Evolutionary conservation across 1,140 invertebrate genomes (phyloP).

Genomic region (Drosophila albomicans): DNA sequence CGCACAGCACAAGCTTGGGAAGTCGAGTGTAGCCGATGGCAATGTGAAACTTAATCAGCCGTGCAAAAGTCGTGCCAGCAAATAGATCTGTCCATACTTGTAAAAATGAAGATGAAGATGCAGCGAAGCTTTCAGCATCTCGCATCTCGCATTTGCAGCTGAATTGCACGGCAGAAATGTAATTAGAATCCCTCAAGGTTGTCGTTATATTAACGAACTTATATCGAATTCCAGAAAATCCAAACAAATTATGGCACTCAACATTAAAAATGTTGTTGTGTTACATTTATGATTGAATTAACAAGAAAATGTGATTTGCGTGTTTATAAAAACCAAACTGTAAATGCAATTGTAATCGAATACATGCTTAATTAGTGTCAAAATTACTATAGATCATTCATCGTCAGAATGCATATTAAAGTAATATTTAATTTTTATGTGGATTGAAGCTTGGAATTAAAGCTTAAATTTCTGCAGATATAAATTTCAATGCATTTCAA

Average conservation of each 20-base stretch:
- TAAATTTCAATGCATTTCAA: slow-evolving; percentile 27
- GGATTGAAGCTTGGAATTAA: slow-evolving; percentile 24
- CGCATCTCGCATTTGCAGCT: neutral
- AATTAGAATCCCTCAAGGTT: slow-evolving; percentile 12
- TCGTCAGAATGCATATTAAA: too few species aligned
- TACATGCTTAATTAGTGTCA: neutral
- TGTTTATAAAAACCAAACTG: neutral
- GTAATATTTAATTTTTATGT: too few species aligned
- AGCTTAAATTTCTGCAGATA: slow-evolving; percentile 29
- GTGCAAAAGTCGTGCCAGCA: slow-evolving; percentile 41
- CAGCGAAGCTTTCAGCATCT: neutral
- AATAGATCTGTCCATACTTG: neutral
- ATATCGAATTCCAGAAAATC: neutral
- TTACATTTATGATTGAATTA: slow-evolving; percentile 1
- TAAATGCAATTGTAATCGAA: neutral
- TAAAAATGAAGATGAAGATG: neutral
- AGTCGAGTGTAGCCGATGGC: slow-evolving; percentile 47
- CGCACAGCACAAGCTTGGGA: slow-evolving; percentile 4
- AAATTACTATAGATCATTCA: neutral
- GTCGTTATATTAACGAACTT: neutral
- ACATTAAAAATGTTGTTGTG: too few species aligned
- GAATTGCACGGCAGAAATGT: neutral
- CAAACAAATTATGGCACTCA: too few species aligned
- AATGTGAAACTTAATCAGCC: slow-evolving; percentile 74
- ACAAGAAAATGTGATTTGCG: slow-evolving; percentile 60